Evolutionary conservation across 2,797 vertebrate species (phyloP).

Genomic region (Chelon labrosus): DNA sequence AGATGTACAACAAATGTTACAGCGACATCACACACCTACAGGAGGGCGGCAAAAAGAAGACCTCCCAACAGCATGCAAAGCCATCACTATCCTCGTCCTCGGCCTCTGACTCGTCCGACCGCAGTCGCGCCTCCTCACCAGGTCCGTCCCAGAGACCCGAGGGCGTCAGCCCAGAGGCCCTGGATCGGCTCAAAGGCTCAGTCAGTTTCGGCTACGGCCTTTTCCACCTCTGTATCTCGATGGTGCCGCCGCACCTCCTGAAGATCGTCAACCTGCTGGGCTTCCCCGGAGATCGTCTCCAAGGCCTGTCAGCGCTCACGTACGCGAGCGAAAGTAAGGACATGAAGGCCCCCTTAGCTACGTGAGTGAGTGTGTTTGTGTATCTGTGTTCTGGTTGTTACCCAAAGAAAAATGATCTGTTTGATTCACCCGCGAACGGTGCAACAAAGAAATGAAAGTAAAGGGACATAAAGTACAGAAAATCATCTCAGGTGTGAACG

Average conservation of each 20-base stretch:
- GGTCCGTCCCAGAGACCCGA: slow-evolving; percentile 76
- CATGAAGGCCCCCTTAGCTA: slow-evolving; percentile 99
- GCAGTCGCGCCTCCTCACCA: slow-evolving; percentile 76
- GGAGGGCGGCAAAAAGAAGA: slow-evolving; percentile 89
- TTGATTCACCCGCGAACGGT: not conserved
- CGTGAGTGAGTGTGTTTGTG: slow-evolving; percentile 83
- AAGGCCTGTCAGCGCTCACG: slow-evolving; percentile 95
- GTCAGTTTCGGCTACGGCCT: slow-evolving; percentile 99
- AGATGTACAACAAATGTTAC: slow-evolving; percentile 99
- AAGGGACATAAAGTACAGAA: not conserved
- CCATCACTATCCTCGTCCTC: slow-evolving; percentile 75
- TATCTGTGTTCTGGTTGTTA: slow-evolving; percentile 31
- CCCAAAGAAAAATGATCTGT: not conserved
- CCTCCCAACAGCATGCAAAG: slow-evolving; percentile 77
- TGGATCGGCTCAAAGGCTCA: slow-evolving; percentile 97
- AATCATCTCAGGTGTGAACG: not conserved
- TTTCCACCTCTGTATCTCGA: slow-evolving; percentile 99
- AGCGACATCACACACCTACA: slow-evolving; percentile 95
- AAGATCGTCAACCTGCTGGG: slow-evolving; percentile 99
- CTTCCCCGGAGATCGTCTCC: slow-evolving; percentile 97
- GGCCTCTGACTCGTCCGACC: slow-evolving; percentile 85
- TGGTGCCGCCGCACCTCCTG: slow-evolving; percentile 99
- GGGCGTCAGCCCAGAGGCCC: slow-evolving; percentile 87
- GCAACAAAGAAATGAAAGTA: slow-evolving; percentile 6
- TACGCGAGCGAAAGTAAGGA: slow-evolving; percentile 99